phyloP scores from a whole-genome alignment of 30 jellyfish, hydroid and myxozoan genomes.

The Pelagia noctiluca region DNA sequence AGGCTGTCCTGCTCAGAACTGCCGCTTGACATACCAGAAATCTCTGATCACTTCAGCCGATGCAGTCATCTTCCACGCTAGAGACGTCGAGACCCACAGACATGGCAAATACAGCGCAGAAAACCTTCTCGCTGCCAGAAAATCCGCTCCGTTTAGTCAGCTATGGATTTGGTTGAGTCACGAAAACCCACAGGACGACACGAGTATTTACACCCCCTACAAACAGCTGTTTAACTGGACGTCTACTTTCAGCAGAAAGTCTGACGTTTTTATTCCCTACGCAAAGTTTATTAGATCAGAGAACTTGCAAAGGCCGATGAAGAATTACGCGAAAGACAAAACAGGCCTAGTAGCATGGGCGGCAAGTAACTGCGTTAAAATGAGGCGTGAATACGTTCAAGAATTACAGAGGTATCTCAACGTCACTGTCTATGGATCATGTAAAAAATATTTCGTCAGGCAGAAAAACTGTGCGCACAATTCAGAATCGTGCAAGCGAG shows the following conservation, averaged over 20 bases:
- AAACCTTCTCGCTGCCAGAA: neutral
- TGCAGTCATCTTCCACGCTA: neutral
- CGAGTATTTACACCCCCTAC: neutral
- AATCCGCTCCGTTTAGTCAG: conserved; percentile 17
- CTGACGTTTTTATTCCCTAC: neutral
- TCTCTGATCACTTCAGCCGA: neutral
- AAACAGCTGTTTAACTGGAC: conserved; percentile 14
- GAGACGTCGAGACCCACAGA: neutral
- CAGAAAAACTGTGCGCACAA: conserved; percentile 75
- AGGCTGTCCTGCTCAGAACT: neutral
- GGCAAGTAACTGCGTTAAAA: conserved; percentile 80
- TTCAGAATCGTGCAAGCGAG: no score
- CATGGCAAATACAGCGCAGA: neutral
- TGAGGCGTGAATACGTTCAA: conserved; percentile 58
- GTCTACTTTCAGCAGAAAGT: conserved; percentile 25
- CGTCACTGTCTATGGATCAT: conserved; percentile 83
- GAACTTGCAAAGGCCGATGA: neutral
- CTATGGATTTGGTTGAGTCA: conserved; percentile 35
- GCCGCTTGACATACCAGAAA: neutral
- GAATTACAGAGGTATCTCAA: conserved; percentile 73
- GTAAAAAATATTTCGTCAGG: conserved; percentile 60
- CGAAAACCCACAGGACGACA: neutral
- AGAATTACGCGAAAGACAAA: neutral
- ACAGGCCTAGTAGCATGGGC: conserved; percentile 66
- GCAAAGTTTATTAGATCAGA: neutral